Conservation (phyloP, 1,140 invertebrate species). For the Andrena cerasifolii region DNA sequence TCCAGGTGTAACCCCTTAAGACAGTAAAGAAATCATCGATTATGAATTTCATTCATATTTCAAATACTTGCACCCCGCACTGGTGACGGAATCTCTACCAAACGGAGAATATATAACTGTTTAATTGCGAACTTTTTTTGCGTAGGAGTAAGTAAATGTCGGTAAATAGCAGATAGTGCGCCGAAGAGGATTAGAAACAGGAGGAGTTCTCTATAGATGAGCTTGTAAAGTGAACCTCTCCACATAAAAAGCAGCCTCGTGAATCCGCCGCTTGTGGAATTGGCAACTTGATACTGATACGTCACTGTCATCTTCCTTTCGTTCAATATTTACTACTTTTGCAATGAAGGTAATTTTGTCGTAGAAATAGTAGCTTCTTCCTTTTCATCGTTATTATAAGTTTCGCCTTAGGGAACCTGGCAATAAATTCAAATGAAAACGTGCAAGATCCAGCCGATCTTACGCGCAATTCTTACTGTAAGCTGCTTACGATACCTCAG, state of each 20-base stretch:
- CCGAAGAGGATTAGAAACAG: slow-evolving; percentile 85
- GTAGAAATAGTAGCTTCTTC: slow-evolving; percentile 43
- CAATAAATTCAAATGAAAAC: background rate
- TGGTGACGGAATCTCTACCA: background rate
- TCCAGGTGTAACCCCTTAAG: no score
- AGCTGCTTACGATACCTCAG: slow-evolving; percentile 11
- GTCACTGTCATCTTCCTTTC: slow-evolving; percentile 87
- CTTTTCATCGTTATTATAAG: slow-evolving; percentile 45
- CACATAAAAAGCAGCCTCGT: slow-evolving; percentile 88
- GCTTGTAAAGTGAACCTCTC: slow-evolving; percentile 90
- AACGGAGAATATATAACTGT: background rate
- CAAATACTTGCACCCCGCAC: background rate
- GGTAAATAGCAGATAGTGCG: slow-evolving; percentile 85
- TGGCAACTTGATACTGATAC: slow-evolving; percentile 89
- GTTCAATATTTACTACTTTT: slow-evolving; percentile 45
- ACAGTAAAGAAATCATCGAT: no score
- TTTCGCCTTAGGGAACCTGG: slow-evolving; percentile 9
- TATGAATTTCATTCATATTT: background rate
- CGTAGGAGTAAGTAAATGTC: slow-evolving; percentile 83
- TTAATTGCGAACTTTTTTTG: slow-evolving; percentile 84
- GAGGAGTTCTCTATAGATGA: slow-evolving; percentile 88
- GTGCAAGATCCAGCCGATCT: background rate
- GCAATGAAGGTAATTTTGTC: slow-evolving; percentile 31
- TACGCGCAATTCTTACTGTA: no score
- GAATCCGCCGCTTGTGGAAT: slow-evolving; percentile 88